Evolutionary conservation across 2,888 invertebrate genomes (phyloP).

Genomic region (Sthenelais limicola): DNA sequence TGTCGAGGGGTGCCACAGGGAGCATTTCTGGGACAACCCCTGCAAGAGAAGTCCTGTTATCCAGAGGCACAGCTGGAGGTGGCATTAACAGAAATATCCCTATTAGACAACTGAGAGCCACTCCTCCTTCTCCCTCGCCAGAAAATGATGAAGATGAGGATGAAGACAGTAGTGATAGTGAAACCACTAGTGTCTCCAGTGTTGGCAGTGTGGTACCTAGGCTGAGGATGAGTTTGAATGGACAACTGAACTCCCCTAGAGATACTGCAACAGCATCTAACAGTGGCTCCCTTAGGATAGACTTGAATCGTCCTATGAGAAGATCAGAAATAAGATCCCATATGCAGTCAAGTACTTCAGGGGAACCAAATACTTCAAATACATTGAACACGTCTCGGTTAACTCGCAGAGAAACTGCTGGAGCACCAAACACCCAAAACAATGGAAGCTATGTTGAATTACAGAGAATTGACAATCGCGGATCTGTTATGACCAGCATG

Average conservation of each 20-base stretch:
- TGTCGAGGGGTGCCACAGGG: slow-evolving; percentile 26
- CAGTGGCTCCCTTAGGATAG: not conserved
- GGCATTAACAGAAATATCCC: no score
- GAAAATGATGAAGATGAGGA: slow-evolving; percentile 29
- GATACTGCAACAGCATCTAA: not conserved
- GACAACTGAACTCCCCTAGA: slow-evolving; percentile 10
- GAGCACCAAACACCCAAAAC: no score
- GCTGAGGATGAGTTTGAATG: slow-evolving; percentile 12
- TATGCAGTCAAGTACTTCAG: not conserved
- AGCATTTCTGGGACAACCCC: no score
- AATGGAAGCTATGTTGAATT: no score
- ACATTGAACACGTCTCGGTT: not conserved
- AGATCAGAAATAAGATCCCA: not conserved
- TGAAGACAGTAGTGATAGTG: not conserved
- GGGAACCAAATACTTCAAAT: not conserved
- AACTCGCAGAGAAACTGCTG: not conserved
- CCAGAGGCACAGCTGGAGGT: not conserved
- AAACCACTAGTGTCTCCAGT: slow-evolving; percentile 12
- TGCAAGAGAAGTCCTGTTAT: not conserved
- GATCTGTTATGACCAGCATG: no score
- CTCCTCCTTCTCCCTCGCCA: no score
- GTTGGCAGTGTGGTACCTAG: slow-evolving; percentile 12
- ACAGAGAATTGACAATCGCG: no score
- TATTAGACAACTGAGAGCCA: no score
- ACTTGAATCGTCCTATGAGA: not conserved